Conservation (phyloP, 2,113 vertebrate species). For the Mesembrinibis cayennensis region DNA sequence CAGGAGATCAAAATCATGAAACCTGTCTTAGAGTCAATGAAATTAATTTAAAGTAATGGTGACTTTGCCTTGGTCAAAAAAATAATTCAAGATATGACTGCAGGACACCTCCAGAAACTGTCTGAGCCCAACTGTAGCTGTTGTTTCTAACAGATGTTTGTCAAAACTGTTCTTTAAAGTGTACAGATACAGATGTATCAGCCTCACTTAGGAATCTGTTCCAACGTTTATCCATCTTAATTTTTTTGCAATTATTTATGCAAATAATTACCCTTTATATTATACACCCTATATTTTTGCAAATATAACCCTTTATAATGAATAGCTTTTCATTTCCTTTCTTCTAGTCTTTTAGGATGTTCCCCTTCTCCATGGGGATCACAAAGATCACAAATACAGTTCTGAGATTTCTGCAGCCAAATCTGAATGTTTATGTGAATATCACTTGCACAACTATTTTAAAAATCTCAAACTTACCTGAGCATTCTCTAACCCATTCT, state of each 20-base stretch:
- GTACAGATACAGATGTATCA: background rate
- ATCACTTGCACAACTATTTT: background rate
- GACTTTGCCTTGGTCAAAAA: background rate
- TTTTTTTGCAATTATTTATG: background rate
- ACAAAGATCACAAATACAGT: background rate
- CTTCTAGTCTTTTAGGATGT: background rate
- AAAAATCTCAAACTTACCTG: background rate
- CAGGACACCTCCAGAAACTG: background rate
- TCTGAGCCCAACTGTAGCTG: background rate
- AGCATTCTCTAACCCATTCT: background rate
- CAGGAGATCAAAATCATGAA: background rate
- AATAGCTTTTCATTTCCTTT: background rate
- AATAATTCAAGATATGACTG: background rate
- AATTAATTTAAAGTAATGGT: background rate
- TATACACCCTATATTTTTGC: background rate
- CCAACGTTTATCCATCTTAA: background rate
- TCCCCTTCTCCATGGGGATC: background rate
- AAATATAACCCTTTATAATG: background rate
- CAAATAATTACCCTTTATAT: background rate
- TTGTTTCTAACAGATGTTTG: background rate
- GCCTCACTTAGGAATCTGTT: background rate
- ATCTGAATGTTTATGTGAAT: background rate
- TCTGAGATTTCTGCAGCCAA: background rate
- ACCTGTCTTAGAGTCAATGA: background rate
- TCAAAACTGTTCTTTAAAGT: background rate